Evolutionary conservation across 2,888 invertebrate species (phyloP).

Genomic region (Aspidapion aeneum): DNA sequence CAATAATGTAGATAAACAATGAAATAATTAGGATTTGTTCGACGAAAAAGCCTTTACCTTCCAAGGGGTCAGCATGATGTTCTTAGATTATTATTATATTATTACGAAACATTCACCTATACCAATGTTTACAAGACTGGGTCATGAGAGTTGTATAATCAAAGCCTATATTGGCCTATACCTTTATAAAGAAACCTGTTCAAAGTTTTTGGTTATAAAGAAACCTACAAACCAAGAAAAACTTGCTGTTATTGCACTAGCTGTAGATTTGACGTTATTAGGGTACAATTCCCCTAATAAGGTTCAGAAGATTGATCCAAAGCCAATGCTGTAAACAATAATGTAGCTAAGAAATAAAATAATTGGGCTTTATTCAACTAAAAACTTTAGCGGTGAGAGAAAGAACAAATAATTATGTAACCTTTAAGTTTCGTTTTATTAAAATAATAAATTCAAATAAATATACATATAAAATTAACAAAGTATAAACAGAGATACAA

Average conservation of each 20-base stretch:
- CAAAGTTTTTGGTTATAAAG: conserved; percentile 68
- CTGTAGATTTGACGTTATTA: conserved; percentile 71
- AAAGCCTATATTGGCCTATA: too few relatives aligned
- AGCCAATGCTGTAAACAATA: conserved; percentile 56
- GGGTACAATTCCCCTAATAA: conserved; percentile 82
- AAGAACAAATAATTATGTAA: too few relatives aligned
- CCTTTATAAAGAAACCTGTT: background rate
- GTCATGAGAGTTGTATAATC: too few relatives aligned
- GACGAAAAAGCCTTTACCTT: too few relatives aligned
- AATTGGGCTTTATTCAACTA: background rate
- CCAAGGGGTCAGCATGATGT: conserved; percentile 35
- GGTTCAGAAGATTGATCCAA: conserved; percentile 80
- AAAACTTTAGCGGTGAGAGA: background rate
- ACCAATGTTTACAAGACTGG: too few relatives aligned
- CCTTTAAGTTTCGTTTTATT: too few relatives aligned
- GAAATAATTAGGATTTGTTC: conserved; percentile 58
- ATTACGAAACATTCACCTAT: too few relatives aligned
- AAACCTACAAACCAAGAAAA: conserved; percentile 76
- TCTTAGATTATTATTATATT: conserved; percentile 49
- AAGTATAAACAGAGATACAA: conserved; percentile 52
- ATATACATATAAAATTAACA: conserved; percentile 56
- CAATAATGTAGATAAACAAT: conserved; percentile 58
- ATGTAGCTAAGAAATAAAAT: background rate
- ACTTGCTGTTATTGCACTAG: conserved; percentile 72
- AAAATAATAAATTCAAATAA: conserved; percentile 20